Evolutionary conservation across 2,113 vertebrate species (phyloP), one percentile per base, ranked within the genome.

Genomic region (Bubo bubo): DNA sequence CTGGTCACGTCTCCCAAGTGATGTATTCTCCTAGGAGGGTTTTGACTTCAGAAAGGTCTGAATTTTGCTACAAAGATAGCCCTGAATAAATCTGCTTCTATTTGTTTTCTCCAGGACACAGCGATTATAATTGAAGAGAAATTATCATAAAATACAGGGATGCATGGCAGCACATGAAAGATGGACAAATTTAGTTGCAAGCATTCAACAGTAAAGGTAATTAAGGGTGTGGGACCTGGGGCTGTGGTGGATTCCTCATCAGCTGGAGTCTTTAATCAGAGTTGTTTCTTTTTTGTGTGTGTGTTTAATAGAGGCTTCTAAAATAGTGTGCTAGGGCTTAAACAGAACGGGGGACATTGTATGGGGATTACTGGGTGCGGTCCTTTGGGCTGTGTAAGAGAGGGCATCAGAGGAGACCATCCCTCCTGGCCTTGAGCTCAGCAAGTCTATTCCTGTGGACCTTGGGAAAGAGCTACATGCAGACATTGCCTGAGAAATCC

Each of bases 221-320:
- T 86, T 26, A 77, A 79, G 63, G 91, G 79, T 41, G 91, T 83
- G 79, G 37, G 53, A 58, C 62, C 53, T 21, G 37, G 27, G 75
- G 34, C 72, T 86, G 80, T 10, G 49, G 75, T 77, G 83, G 55
- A 89, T 86, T 77, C 90, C 45, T 96, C 86, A 49, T 70, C 83
- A 24, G 47, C 23, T 28, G 49, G 23, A 79, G 70, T 9, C 94
- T 94, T 85, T 94, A 93, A 88, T 96, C 59, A 62, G 62, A 73
- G 72, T 4, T 9, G 11, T 67, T 86, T 56, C 53, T 53, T n/a
- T 70, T 30, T 26, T 34, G 18, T n/a, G 8, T 23, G 34, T n/a
- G 58, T n/a, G 32, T 77, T 94, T 70, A 93, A 77, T 66, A 70
- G 6, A 91, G 50, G 63, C 37, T 84, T 80, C 76, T 91, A 1